phyloP scores from a whole-genome alignment of 2,797 vertebrate species.

The Mallotus villosus region DNA sequence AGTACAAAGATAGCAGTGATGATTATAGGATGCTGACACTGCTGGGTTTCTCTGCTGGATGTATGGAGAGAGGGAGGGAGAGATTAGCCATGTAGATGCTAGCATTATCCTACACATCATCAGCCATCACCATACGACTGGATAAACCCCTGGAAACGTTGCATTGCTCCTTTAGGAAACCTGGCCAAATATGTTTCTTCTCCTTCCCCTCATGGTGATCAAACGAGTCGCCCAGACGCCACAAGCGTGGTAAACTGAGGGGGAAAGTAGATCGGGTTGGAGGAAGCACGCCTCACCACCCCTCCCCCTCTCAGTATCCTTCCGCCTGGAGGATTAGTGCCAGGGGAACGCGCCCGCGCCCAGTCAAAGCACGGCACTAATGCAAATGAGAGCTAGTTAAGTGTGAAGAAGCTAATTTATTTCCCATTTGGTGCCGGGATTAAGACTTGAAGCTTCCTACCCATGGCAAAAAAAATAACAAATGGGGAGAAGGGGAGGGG shows the following conservation, averaged over 20 bases:
- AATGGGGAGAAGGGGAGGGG: neutral
- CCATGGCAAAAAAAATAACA: conserved; percentile 44
- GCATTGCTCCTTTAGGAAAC: neutral
- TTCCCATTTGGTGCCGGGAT: conserved; percentile 85
- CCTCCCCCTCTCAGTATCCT: conserved; percentile 59
- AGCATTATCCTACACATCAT: too few species aligned
- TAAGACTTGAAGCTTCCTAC: conserved; percentile 81
- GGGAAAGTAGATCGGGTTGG: conserved; percentile 45
- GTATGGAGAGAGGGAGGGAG: too few species aligned
- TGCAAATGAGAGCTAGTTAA: conserved; percentile 87
- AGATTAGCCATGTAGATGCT: too few species aligned
- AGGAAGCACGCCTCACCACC: conserved; percentile 29
- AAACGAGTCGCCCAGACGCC: too few species aligned
- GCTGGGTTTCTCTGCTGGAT: too few species aligned
- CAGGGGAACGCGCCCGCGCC: conserved; percentile 70
- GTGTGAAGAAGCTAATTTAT: conserved; percentile 91
- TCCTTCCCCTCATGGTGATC: too few species aligned
- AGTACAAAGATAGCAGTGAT: too few species aligned
- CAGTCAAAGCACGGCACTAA: conserved; percentile 70
- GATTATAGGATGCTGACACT: too few species aligned
- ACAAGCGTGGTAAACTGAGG: neutral
- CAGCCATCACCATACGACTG: too few species aligned
- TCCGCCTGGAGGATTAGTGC: conserved; percentile 78
- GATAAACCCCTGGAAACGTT: neutral
- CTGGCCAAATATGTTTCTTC: too few species aligned